Percentiles rank a stretch among this genome's conserved stretches.
These are phyloP conservation scores for Sycophila sp. DNA, from an alignment of 1,140 invertebrate genomes.

Conservation along the genomic window DNA sequence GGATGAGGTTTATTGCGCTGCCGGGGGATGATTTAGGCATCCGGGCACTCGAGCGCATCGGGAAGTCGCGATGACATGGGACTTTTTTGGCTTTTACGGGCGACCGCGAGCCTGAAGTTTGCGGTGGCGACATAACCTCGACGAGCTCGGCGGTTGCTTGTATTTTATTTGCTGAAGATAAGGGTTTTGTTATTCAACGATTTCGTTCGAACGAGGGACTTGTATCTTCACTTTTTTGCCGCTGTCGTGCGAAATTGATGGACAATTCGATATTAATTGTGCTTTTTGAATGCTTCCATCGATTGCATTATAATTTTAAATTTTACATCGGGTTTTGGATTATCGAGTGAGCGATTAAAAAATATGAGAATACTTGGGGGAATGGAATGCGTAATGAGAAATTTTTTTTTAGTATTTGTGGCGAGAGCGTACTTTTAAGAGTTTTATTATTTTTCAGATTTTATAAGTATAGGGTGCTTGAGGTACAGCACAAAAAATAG, in stretches of 20 bases:
- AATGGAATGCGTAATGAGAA: too few species aligned
- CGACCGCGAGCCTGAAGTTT: neutral
- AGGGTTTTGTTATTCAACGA: neutral
- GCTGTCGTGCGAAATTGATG: too few species aligned
- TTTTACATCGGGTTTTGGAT: neutral
- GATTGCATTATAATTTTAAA: neutral
- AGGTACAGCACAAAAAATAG: slow-evolving; percentile 46
- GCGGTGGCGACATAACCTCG: slow-evolving; percentile 30
- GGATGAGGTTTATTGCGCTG: neutral
- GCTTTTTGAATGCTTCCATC: neutral
- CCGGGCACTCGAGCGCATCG: too few species aligned
- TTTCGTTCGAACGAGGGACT: neutral
- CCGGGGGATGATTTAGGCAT: neutral
- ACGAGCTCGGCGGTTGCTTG: neutral
- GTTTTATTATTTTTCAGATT: slow-evolving; percentile 40
- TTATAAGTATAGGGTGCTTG: slow-evolving; percentile 45
- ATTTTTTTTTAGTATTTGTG: neutral
- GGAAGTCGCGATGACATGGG: neutral
- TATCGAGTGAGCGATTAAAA: too few species aligned
- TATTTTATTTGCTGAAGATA: neutral
- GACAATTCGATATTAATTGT: too few species aligned
- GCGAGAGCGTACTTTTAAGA: neutral
- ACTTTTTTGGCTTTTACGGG: neutral
- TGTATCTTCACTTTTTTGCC: too few species aligned
- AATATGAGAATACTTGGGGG: too few species aligned